Evolutionary conservation across 64 coral and sea anemone genomes (phyloP), one percentile per base, ranked within the genome.

Genomic region (Porites australiensis): DNA sequence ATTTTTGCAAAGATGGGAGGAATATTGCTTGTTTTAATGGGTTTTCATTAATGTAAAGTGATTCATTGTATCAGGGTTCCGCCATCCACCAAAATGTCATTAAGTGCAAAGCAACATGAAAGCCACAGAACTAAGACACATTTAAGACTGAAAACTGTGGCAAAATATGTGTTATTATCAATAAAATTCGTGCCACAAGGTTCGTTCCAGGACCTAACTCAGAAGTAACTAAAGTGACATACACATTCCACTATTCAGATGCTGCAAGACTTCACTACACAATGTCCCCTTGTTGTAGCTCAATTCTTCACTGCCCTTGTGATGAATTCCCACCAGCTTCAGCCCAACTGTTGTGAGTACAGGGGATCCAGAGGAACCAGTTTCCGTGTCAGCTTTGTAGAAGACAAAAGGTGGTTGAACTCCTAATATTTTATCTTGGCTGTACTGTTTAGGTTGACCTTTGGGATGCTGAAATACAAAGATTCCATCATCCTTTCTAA

Each of bases 371-470:
- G 95, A 98, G 0, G 95, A 98, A 8, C 95, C 95, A 8, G 92
- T 83, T 2, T 98, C 95, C 15, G 95, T 98, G 70, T 94, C 95
- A 50, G 95, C 95, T 46, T 94, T 91, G 67, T 98, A 98, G 3
- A 77, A 94, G 18, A 98, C 69, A 71, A 94, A 98, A 4, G 95
- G 95, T 83, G 14, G 77, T 5, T 94, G 88, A 21, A 98, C 69
- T 19, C n/a, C 52, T 3, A 43, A 53, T 23, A 98, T 79, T 47
- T 94, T 94, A 46, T 91, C 95, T 52, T 77, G 20, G 65, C 92
- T 94, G 22, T 77, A 94, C 58, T 91, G 88, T 50, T 98, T 88
- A 7, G 88, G 88, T 11, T 88, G 74, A 45, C 95, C 95, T 82
- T 91, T 98, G 11, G 95, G 95, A 74, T 98, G 95, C 23, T 98